Evolutionary conservation across 2,888 invertebrate species (phyloP).

Genomic region (Brachyopa scutellaris): DNA sequence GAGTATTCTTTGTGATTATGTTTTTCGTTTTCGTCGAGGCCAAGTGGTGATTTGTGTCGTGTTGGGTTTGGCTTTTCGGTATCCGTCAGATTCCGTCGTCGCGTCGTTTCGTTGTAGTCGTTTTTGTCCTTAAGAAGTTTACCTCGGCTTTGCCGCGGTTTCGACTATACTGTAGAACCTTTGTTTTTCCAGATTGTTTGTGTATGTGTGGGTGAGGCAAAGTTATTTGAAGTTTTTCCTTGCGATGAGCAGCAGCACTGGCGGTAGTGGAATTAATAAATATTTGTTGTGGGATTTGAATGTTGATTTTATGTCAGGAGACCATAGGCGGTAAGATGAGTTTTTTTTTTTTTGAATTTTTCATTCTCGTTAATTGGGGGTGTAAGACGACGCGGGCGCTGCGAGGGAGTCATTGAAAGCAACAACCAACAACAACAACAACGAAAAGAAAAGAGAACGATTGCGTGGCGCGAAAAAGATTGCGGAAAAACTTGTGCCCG

Average conservation of each 20-base stretch:
- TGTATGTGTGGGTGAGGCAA: constrained; percentile 33
- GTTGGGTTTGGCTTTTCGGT: constrained; percentile 29
- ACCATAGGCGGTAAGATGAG: constrained; percentile 27
- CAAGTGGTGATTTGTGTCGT: constrained; percentile 56
- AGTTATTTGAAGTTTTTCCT: constrained; percentile 52
- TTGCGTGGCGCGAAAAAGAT: neutral
- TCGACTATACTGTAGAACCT: neutral
- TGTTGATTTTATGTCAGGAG: constrained; percentile 46
- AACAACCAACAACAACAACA: neutral
- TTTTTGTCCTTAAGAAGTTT: constrained; percentile 5
- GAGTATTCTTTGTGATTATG: constrained; percentile 45
- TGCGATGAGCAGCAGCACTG: neutral
- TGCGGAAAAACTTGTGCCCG: neutral
- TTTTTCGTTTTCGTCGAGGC: constrained; percentile 19
- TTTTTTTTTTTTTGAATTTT: constrained; percentile 29
- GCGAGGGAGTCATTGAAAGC: neutral
- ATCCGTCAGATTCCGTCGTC: constrained; percentile 36
- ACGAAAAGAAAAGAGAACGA: neutral
- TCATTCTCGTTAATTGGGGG: constrained; percentile 13
- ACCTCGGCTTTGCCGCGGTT: constrained; percentile 3
- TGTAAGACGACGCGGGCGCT: neutral
- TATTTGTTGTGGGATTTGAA: constrained; percentile 57
- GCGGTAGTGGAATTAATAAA: constrained; percentile 50
- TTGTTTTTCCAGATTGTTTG: constrained; percentile 2
- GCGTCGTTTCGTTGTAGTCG: constrained; percentile 34